A percentile compares a stretch with the other conserved stretches of the same genome.
Conservation (phyloP, 1,140 invertebrate species). For the Manduca sexta region DNA sequence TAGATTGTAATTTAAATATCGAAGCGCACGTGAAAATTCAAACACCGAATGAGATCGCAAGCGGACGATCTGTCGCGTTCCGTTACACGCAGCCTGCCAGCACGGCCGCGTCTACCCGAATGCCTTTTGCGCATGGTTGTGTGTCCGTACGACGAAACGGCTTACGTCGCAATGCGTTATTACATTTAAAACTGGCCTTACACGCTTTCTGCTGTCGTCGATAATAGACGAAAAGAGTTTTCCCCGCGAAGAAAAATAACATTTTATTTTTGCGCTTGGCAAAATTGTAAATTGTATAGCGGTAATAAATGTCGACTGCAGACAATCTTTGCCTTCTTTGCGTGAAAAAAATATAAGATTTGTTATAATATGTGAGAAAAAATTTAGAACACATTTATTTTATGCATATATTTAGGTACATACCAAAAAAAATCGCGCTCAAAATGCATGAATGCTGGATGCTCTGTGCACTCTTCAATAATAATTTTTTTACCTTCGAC, state of each 20-base stretch:
- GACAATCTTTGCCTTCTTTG: not conserved
- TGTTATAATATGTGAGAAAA: too few species aligned
- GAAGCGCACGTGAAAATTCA: constrained; percentile 2
- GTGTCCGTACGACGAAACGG: constrained; percentile 30
- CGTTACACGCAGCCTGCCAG: constrained; percentile 14
- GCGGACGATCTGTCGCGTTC: not conserved
- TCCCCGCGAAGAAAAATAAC: not conserved
- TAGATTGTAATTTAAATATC: not conserved
- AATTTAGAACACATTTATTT: too few species aligned
- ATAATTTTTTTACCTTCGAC: too few species aligned
- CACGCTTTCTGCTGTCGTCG: constrained; percentile 1
- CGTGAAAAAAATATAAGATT: not conserved
- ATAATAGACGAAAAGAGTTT: constrained; percentile 7
- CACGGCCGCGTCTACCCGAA: constrained; percentile 23
- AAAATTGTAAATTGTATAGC: constrained; percentile 1
- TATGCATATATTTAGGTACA: too few species aligned
- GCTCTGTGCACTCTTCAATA: too few species aligned
- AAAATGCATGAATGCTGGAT: too few species aligned
- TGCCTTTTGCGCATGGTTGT: constrained; percentile 59
- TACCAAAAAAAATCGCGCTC: too few species aligned
- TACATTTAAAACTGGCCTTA: constrained; percentile 34
- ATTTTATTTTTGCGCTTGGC: too few species aligned
- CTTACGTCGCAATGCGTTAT: constrained; percentile 65
- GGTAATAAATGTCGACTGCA: constrained; percentile 1
- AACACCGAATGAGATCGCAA: constrained; percentile 9